Evolutionary conservation across 1,140 invertebrate species (phyloP), one percentile per base, ranked within the genome.

Genomic region (Drosophila willistoni): DNA sequence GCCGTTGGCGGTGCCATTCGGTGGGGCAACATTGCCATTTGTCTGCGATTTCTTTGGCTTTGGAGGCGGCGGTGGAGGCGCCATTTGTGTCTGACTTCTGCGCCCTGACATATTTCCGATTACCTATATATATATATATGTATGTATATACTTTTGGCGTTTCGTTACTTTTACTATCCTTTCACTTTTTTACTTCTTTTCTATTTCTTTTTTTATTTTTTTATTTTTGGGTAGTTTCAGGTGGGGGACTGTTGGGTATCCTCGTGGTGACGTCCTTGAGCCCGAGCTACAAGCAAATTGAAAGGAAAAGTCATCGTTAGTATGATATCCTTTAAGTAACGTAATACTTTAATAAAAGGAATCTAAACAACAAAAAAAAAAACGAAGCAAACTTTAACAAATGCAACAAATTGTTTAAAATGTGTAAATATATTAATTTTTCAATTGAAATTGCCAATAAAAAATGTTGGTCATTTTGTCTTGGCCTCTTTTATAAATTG

Each of bases 31-130:
- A 62, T 70, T 74, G 64, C 75, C 77, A 54, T 79, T 75, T 62
- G 85, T 65, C 39, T 83, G 71, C 10, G 64, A 68, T 79, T 92
- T 92, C 41, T 70, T 80, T 64, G 91, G 91, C 79, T 92, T 92
- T 66, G 91, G 91, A 17, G 91, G 91, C 76, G 91, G 91, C 74
- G 91, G 90, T 64, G 91, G 91, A 55, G 91, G 91, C 66, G 86
- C 90, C 90, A 90, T 87, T 84, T 91, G 90, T 91, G 76, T 86
- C 61, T 91, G 90, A 91, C 80, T 91, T 72, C 71, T 87, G 75
- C 85, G 80, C 72, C 81, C 90, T 73, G 90, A 91, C 90, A 91
- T 91, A 77, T 68, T 90, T 74, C 65, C 62, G 61, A 33, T 12
- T 74, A 19, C 34, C 17, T 51, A 51, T 51, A 22, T 22, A 39